Percentiles rank a stretch among this genome's conserved stretches.
phyloP scores from a whole-genome alignment of 1,140 invertebrate genomes.

The Agrypnia vestita region DNA sequence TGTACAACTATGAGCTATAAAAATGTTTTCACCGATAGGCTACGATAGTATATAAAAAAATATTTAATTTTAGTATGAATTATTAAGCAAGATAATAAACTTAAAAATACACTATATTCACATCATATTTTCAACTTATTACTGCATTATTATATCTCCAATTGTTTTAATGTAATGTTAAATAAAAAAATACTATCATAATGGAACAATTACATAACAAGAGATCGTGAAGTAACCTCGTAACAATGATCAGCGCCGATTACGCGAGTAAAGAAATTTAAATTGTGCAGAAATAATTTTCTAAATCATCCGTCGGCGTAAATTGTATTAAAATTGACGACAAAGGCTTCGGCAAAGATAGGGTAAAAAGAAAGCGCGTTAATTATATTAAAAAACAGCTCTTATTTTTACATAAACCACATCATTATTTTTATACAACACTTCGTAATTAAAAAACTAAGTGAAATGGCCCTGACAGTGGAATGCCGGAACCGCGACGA shows the following conservation, averaged over 20 bases:
- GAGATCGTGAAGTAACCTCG: constrained; percentile 30
- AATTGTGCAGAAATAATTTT: constrained; percentile 24
- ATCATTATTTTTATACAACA: constrained; percentile 11
- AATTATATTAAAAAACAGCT: constrained; percentile 3
- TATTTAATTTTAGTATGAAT: not conserved
- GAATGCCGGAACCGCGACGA: too few species aligned
- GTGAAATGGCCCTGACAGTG: not conserved
- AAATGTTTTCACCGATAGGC: not conserved
- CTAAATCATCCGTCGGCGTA: not conserved
- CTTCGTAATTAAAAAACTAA: not conserved
- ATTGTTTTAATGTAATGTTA: constrained; percentile 3
- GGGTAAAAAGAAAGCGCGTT: constrained; percentile 7
- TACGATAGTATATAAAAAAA: not conserved
- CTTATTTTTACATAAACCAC: constrained; percentile 20
- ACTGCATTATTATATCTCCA: not conserved
- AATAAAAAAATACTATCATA: constrained; percentile 40
- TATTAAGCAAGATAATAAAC: too few species aligned
- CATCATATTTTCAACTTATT: not conserved
- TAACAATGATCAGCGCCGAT: constrained; percentile 30
- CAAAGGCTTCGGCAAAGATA: constrained; percentile 17
- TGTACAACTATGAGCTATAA: not conserved
- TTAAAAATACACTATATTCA: too few species aligned
- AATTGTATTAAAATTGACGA: constrained; percentile 29
- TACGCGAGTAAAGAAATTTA: constrained; percentile 12
- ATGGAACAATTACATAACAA: constrained; percentile 46